These are phyloP conservation scores for Elachura formosa DNA, from an alignment of 2,113 vertebrate species.

Conservation along the genomic window DNA sequence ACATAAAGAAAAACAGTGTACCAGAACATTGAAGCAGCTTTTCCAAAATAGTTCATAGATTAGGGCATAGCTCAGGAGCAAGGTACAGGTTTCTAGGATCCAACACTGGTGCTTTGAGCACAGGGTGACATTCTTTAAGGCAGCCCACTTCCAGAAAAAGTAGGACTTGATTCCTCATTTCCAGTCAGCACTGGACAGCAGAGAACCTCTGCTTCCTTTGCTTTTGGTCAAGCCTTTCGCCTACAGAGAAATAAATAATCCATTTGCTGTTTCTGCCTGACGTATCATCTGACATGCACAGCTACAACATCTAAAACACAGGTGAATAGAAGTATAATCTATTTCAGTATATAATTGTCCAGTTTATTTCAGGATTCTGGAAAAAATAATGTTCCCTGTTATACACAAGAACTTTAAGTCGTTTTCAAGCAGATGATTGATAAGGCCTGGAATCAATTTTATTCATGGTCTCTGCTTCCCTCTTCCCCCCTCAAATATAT, in stretches of 20 bases:
- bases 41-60: neutral
- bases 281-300: neutral
- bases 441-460: neutral
- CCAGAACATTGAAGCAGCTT: neutral
- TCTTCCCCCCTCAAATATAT: neutral
- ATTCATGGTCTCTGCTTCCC: neutral
- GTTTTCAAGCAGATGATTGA: neutral
- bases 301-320: slow-evolving; percentile 10
- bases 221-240: neutral
- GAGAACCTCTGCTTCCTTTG: neutral
- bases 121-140: neutral
- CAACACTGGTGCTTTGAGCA: neutral
- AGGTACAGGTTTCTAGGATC: neutral
- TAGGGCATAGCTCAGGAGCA: neutral
- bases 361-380: slow-evolving; percentile 23
- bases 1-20: neutral
- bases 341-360: slow-evolving; percentile 29
- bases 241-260: slow-evolving; percentile 41
- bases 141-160: neutral
- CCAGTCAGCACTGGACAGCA: neutral
- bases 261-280: slow-evolving; percentile 3
- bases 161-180: neutral
- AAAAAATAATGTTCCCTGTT: neutral
- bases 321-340: slow-evolving; percentile 6
- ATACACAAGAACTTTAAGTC: neutral